A percentile compares a stretch with the other conserved stretches of the same genome.
These are phyloP conservation scores for Chrysogorgia sp. DNA, from an alignment of 92 coral and sea anemone species.

Conservation along the genomic window DNA sequence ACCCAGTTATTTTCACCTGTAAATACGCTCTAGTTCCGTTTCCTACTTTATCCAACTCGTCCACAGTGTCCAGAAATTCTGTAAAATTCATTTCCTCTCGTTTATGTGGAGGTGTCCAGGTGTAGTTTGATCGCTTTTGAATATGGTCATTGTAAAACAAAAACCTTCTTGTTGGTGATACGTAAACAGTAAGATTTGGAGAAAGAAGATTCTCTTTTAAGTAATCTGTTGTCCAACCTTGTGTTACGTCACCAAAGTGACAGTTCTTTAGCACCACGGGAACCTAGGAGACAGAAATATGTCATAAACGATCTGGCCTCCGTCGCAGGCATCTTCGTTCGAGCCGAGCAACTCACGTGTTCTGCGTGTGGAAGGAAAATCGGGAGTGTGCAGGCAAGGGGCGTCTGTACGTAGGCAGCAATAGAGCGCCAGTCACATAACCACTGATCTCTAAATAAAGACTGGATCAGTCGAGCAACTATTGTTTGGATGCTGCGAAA, in stretches of 20 bases:
- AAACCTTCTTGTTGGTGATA: constrained; percentile 56
- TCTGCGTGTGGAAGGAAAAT: no score
- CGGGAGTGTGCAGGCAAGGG: no score
- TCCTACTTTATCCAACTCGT: constrained; percentile 20
- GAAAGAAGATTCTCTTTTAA: constrained; percentile 47
- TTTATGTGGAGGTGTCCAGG: constrained; percentile 60
- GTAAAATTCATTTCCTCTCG: constrained; percentile 40
- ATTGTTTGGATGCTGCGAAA: no score
- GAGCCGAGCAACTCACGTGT: no score
- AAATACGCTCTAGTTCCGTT: constrained; percentile 56
- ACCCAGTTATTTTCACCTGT: constrained; percentile 26
- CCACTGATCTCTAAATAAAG: no score
- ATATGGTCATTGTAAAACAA: constrained; percentile 50
- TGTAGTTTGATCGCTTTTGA: constrained; percentile 32
- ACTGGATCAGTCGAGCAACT: no score
- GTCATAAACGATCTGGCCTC: neutral
- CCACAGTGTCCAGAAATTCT: constrained; percentile 41
- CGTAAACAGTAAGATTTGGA: constrained; percentile 53
- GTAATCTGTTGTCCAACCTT: constrained; percentile 57
- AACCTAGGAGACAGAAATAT: constrained; percentile 17
- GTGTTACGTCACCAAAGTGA: constrained; percentile 54
- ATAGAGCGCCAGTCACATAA: no score
- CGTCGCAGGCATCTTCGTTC: no score
- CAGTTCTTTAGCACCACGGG: constrained; percentile 60
- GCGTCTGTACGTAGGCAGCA: no score